These are phyloP conservation scores for Agrypnia vestita DNA, from an alignment of 1,140 invertebrate genomes.

Conservation along the genomic window DNA sequence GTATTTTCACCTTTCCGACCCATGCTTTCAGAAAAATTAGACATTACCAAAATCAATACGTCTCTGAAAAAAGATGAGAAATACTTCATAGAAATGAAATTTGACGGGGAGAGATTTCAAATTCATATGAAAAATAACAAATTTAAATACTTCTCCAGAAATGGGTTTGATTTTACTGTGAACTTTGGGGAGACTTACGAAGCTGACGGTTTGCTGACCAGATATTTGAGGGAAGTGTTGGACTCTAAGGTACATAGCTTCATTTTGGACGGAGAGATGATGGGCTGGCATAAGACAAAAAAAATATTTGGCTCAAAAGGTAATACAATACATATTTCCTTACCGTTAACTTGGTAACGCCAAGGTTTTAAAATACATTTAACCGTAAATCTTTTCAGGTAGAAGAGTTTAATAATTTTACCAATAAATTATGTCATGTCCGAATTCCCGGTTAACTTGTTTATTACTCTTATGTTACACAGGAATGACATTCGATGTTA, in stretches of 20 bases:
- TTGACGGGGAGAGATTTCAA: conserved; percentile 95
- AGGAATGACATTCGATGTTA: conserved; percentile 87
- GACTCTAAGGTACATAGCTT: conserved; percentile 79
- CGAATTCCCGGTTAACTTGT: neutral
- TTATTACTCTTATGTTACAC: conserved; percentile 54
- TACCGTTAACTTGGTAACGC: neutral
- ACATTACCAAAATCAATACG: conserved; percentile 79
- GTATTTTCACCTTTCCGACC: conserved; percentile 88
- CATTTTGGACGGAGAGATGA: conserved; percentile 97
- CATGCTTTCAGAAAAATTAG: conserved; percentile 89
- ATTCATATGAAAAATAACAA: conserved; percentile 85
- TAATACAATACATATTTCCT: conserved; percentile 40
- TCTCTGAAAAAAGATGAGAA: conserved; percentile 67
- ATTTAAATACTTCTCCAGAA: conserved; percentile 92
- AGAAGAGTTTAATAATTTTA: neutral
- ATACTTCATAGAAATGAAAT: conserved; percentile 88
- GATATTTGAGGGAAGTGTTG: conserved; percentile 79
- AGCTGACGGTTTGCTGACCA: conserved; percentile 79
- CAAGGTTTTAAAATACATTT: neutral
- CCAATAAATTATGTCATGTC: neutral
- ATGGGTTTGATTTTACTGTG: conserved; percentile 85
- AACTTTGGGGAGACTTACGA: conserved; percentile 81
- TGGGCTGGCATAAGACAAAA: conserved; percentile 86
- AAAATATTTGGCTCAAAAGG: conserved; percentile 82
- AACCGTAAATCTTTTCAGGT: neutral